Evolutionary conservation across 2,797 vertebrate genomes (phyloP).

Genomic region (Oreochromis mossambicus): DNA sequence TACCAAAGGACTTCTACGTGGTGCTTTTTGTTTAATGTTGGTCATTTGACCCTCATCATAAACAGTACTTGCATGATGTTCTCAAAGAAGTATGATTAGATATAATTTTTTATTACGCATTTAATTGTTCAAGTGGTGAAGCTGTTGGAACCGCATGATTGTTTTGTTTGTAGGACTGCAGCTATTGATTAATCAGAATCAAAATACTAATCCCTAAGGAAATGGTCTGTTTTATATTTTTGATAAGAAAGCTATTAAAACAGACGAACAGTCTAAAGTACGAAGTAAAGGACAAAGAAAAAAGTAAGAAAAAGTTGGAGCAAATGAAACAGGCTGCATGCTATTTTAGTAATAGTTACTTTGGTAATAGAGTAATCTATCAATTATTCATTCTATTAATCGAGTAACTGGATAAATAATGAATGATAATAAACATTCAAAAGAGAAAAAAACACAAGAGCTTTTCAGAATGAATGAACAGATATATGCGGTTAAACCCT

Average conservation of each 20-base stretch:
- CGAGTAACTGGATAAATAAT: neutral
- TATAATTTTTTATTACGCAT: neutral
- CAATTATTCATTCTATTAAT: neutral
- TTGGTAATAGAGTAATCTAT: neutral
- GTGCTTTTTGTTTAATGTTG: neutral
- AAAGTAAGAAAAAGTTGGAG: neutral
- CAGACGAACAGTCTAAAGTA: accelerated
- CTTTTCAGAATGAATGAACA: neutral
- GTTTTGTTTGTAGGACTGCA: neutral
- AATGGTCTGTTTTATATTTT: neutral
- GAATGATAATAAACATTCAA: neutral
- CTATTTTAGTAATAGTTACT: neutral
- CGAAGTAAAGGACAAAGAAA: neutral
- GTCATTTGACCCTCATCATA: neutral
- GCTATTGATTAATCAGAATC: neutral
- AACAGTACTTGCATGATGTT: neutral
- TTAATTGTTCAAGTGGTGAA: neutral
- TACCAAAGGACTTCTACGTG: accelerated
- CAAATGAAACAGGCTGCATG: neutral
- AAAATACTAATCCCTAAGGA: neutral
- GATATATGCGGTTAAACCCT: neutral
- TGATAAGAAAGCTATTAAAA: neutral
- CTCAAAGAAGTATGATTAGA: neutral
- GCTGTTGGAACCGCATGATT: neutral
- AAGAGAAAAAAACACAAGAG: neutral